Conservation (phyloP, 2,888 invertebrate genomes). For the Phasia obesa region DNA sequence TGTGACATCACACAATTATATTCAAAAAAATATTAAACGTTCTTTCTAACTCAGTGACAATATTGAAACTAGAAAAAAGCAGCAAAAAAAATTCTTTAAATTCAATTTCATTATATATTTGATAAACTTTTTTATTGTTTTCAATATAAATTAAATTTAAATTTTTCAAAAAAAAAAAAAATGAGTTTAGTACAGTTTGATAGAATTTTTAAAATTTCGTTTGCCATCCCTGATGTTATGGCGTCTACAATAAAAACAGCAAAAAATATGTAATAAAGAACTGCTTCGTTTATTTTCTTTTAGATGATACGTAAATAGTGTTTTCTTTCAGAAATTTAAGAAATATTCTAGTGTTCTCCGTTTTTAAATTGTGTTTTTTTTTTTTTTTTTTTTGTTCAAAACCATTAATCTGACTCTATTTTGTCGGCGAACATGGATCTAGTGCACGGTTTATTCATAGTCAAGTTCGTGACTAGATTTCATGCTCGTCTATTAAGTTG, state of each 20-base stretch:
- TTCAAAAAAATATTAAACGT: too few species aligned
- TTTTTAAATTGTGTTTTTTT: conserved; percentile 20
- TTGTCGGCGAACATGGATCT: conserved; percentile 83
- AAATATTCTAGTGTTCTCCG: conserved; percentile 45
- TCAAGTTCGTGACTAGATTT: conserved; percentile 84
- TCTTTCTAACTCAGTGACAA: too few species aligned
- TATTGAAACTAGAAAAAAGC: too few species aligned
- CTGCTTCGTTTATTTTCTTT: conserved; percentile 22
- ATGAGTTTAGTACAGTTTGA: too few species aligned
- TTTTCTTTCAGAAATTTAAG: conserved; percentile 48
- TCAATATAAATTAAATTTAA: too few species aligned
- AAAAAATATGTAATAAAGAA: conserved; percentile 39
- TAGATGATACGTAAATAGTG: not conserved
- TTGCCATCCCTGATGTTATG: conserved; percentile 1
- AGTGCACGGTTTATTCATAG: conserved; percentile 83
- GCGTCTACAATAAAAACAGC: conserved; percentile 33
- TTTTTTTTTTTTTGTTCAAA: conserved; percentile 41
- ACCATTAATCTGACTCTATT: conserved; percentile 81
- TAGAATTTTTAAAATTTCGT: too few species aligned
- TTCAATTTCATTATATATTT: too few species aligned
- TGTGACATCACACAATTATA: too few species aligned
- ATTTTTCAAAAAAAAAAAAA: too few species aligned
- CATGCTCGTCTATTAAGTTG: conserved; percentile 84
- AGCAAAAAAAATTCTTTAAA: too few species aligned
- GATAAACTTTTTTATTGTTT: too few species aligned